Evolutionary conservation across 1,140 invertebrate genomes (phyloP).

Genomic region (fruit fly (Drosophila melanogaster)): DNA sequence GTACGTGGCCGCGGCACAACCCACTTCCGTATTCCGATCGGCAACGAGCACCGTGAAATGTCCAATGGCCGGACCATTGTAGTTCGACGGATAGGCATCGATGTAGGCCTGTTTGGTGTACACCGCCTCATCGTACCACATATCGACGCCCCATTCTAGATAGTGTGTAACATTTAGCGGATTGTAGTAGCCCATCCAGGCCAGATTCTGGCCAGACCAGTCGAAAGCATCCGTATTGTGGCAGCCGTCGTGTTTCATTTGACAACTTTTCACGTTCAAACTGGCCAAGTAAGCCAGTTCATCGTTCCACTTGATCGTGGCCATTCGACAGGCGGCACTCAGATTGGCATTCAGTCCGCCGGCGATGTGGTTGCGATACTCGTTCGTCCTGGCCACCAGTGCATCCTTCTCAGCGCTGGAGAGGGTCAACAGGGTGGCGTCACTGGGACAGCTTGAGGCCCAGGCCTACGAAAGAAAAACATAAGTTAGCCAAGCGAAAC

Average conservation of each 20-base stretch:
- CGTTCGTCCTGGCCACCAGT: slow-evolving; percentile 53
- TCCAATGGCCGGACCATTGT: slow-evolving; percentile 63
- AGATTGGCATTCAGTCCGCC: slow-evolving; percentile 51
- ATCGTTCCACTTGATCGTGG: slow-evolving; percentile 75
- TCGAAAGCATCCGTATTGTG: slow-evolving; percentile 68
- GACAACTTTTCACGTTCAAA: slow-evolving; percentile 67
- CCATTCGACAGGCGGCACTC: slow-evolving; percentile 69
- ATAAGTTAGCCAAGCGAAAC: no score
- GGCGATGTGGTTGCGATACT: slow-evolving; percentile 65
- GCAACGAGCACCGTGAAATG: slow-evolving; percentile 77
- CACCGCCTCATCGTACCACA: slow-evolving; percentile 62
- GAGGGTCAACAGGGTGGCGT: slow-evolving; percentile 40
- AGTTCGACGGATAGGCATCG: slow-evolving; percentile 53
- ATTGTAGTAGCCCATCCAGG: slow-evolving; percentile 57
- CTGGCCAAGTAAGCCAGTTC: slow-evolving; percentile 69
- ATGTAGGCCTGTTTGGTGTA: slow-evolving; percentile 54
- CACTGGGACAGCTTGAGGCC: slow-evolving; percentile 51
- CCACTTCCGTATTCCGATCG: slow-evolving; percentile 67
- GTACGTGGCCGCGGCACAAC: slow-evolving; percentile 69
- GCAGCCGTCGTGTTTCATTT: slow-evolving; percentile 70
- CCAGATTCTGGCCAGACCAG: slow-evolving; percentile 77
- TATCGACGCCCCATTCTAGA: slow-evolving; percentile 34
- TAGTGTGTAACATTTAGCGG: slow-evolving; percentile 38
- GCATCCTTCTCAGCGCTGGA: slow-evolving; percentile 30
- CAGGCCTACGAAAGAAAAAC: slow-evolving; percentile 32